phyloP scores from a whole-genome alignment of 2,113 vertebrate species.

The Callospermophilus lateralis region DNA sequence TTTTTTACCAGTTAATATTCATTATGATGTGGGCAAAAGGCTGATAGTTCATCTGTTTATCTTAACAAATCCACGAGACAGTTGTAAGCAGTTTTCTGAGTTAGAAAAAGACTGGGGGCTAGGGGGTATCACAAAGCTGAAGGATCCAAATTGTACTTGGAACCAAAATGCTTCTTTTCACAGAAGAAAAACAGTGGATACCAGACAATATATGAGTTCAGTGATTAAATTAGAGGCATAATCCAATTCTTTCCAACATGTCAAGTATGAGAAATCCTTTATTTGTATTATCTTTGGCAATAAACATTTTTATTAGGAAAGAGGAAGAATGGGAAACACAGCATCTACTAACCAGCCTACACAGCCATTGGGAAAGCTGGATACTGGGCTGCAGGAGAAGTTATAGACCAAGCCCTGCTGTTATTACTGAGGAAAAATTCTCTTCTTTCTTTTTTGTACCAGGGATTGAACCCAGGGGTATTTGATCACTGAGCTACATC shows the following conservation, averaged over 20 bases:
- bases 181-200: slow-evolving; percentile 38
- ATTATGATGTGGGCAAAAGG: slow-evolving; percentile 43
- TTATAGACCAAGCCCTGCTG: neutral
- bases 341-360: neutral
- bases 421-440: neutral
- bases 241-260: slow-evolving; percentile 46
- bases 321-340: neutral
- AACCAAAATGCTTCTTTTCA: slow-evolving; percentile 16
- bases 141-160: neutral
- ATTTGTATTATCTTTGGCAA: neutral
- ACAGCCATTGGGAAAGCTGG: neutral
- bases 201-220: neutral
- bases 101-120: neutral
- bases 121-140: neutral
- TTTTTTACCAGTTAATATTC: slow-evolving; percentile 48
- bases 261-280: neutral
- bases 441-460: too few species aligned
- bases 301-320: slow-evolving; percentile 48
- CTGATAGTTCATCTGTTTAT: neutral
- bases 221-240: slow-evolving; percentile 28
- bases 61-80: slow-evolving; percentile 1
- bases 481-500: too few species aligned
- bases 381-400: neutral
- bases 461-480: too few species aligned
- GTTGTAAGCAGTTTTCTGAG: neutral